A percentile compares a stretch with the other conserved stretches of the same genome.
Evolutionary conservation across 1,140 invertebrate genomes (phyloP).

Genomic region (Microplitis mediator): DNA sequence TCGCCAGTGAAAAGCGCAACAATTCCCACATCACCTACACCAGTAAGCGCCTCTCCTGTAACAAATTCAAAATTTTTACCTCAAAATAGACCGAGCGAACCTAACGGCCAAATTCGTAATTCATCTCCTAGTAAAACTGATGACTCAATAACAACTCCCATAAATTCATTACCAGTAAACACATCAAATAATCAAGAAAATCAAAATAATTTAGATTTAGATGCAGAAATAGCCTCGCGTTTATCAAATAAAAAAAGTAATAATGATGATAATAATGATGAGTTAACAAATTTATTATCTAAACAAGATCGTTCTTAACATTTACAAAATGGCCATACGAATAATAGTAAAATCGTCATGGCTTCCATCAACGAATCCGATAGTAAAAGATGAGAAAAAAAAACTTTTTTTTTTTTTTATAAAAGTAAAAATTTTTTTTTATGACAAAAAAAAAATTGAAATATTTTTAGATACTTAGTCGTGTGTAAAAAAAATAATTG

Average conservation of each 20-base stretch:
- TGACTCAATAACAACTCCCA: neutral
- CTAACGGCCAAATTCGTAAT: slow-evolving; percentile 54
- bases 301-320: slow-evolving; percentile 55
- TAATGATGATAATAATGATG: slow-evolving; percentile 43
- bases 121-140: slow-evolving; percentile 44
- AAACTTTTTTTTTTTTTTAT: neutral
- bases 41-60: slow-evolving; percentile 52
- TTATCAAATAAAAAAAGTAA: slow-evolving; percentile 39
- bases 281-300: slow-evolving; percentile 47
- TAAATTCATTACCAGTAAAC: neutral
- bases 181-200: slow-evolving; percentile 36
- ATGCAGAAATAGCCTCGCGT: slow-evolving; percentile 40
- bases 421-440: too few relatives aligned
- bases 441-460: too few relatives aligned
- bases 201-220: slow-evolving; percentile 38
- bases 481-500: too few relatives aligned
- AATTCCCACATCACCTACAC: slow-evolving; percentile 50
- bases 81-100: slow-evolving; percentile 37
- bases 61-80: slow-evolving; percentile 51
- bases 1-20: slow-evolving; percentile 47
- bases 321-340: slow-evolving; percentile 43
- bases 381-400: neutral
- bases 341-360: slow-evolving; percentile 21
- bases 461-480: too few relatives aligned
- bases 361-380: slow-evolving; percentile 14